A percentile compares a stretch with the other conserved stretches of the same genome.
These are phyloP conservation scores for Epicampocera succincta DNA, from an alignment of 2,888 invertebrate species.

Conservation along the genomic window DNA sequence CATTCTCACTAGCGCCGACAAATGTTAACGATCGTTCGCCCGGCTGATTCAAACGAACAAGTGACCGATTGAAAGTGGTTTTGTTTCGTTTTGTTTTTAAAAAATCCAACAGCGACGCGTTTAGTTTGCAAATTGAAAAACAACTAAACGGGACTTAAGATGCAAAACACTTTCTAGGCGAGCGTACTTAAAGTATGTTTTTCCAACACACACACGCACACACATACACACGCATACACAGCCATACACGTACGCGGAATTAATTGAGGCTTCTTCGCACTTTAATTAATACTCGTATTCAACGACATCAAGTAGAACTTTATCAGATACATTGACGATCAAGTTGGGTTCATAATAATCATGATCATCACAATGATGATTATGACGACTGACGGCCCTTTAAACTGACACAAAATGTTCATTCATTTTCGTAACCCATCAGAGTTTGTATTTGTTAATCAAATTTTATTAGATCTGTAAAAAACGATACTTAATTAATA, in stretches of 20 bases:
- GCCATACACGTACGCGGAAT: slow-evolving; percentile 4
- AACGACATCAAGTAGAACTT: slow-evolving; percentile 59
- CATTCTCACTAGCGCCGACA: slow-evolving; percentile 32
- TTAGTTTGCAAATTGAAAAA: slow-evolving; percentile 69
- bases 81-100: too few species aligned
- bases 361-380: slow-evolving; percentile 23
- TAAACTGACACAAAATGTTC: slow-evolving; percentile 39
- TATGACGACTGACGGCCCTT: slow-evolving; percentile 47
- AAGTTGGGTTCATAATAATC: slow-evolving; percentile 26
- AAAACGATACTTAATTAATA: slow-evolving; percentile 56
- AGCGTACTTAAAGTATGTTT: slow-evolving; percentile 67
- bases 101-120: slow-evolving; percentile 55
- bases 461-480: slow-evolving; percentile 43
- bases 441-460: not conserved
- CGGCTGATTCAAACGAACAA: slow-evolving; percentile 3
- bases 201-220: slow-evolving; percentile 30
- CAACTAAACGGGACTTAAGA: slow-evolving; percentile 69
- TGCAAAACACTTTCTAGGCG: slow-evolving; percentile 69
- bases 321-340: slow-evolving; percentile 34
- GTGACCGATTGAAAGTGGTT: slow-evolving; percentile 24
- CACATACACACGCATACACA: slow-evolving; percentile 1
- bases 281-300: slow-evolving; percentile 65
- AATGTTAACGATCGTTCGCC: slow-evolving; percentile 30
- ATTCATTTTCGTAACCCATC: slow-evolving; percentile 16
- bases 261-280: slow-evolving; percentile 62